phyloP scores from a whole-genome alignment of 2,797 vertebrate species.

The Ctenochaetus hawaiiensis region DNA sequence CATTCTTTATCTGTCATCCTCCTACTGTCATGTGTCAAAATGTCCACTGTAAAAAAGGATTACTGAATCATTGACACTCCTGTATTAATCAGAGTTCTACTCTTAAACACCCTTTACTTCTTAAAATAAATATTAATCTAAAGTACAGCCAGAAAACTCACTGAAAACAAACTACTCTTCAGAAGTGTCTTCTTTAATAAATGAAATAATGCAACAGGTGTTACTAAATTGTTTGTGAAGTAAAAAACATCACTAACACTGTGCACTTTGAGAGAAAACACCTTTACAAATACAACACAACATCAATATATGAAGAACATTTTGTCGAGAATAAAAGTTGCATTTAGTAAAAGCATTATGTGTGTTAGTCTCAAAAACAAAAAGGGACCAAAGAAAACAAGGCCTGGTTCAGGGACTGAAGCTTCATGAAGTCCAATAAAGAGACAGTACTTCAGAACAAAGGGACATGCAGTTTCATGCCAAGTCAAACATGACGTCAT shows the following conservation, averaged over 20 bases:
- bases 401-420: conserved; percentile 27
- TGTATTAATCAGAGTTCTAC: not conserved
- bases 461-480: not conserved
- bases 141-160: not conserved
- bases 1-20: not conserved
- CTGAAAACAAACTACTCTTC: not conserved
- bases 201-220: not conserved
- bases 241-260: not conserved
- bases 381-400: not conserved
- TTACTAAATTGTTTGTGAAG: not conserved
- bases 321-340: not conserved
- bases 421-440: conserved; percentile 20
- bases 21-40: not conserved
- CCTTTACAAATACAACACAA: not conserved
- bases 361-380: conserved; percentile 29
- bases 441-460: conserved; percentile 50
- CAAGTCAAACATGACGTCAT: not conserved
- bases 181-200: not conserved
- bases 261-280: not conserved
- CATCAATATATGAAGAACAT: not conserved
- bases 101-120: not conserved
- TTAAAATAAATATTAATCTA: not conserved
- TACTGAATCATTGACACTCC: not conserved
- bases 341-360: conserved; percentile 12
- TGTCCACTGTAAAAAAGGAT: not conserved